phyloP scores from a whole-genome alignment of 2,797 vertebrate genomes.

The Eulemur albifrons region DNA sequence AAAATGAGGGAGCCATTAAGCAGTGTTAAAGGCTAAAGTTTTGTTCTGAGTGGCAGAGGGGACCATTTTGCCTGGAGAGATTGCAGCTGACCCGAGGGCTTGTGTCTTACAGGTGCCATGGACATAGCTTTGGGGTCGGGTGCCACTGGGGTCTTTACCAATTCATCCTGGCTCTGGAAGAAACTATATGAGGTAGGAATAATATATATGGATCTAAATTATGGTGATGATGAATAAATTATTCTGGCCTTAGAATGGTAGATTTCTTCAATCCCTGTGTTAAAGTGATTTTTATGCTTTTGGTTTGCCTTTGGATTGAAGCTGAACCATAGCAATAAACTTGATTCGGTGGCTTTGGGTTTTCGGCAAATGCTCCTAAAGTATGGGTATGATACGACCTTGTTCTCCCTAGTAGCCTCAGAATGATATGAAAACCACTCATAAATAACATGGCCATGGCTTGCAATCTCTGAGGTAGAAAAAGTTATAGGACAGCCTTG shows the following conservation, averaged over 20 bases:
- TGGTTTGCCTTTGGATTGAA: slow-evolving; percentile 13
- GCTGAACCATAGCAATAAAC: not conserved
- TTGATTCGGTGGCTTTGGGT: not conserved
- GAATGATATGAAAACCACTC: not conserved
- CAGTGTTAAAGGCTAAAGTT: not conserved
- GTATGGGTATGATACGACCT: not conserved
- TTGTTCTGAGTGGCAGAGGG: not conserved
- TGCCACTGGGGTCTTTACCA: slow-evolving; percentile 96
- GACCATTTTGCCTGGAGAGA: accelerated
- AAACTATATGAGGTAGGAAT: slow-evolving; percentile 91
- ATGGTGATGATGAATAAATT: not conserved
- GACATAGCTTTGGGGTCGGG: slow-evolving; percentile 95
- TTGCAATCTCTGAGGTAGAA: not conserved
- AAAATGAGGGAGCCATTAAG: not conserved
- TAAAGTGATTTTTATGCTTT: not conserved
- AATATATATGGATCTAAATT: not conserved
- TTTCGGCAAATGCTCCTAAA: not conserved
- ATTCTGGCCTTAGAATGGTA: not conserved
- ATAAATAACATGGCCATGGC: not conserved
- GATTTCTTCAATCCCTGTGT: not conserved
- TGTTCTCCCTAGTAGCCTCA: not conserved
- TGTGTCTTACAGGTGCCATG: slow-evolving; percentile 91
- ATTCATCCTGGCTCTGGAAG: slow-evolving; percentile 96
- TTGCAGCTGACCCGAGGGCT: not conserved
- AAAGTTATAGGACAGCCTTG: not conserved